Conservation (phyloP, 1,140 invertebrate genomes). For the Aphelenchoides fujianensis region DNA sequence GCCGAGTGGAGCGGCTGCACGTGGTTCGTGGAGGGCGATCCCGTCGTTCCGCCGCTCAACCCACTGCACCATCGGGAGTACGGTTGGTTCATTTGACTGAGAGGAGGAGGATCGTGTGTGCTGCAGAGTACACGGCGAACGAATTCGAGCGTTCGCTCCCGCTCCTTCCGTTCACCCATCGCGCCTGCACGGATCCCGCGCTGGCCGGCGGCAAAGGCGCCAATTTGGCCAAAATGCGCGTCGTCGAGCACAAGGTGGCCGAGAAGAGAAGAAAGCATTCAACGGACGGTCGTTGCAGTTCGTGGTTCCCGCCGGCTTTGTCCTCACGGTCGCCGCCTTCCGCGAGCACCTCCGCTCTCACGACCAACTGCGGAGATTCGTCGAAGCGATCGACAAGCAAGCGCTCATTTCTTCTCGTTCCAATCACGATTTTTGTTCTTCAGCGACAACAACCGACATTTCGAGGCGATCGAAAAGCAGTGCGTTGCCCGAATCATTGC, state of each 20-base stretch:
- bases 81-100: background rate
- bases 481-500: background rate
- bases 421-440: no score
- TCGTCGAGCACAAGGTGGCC: background rate
- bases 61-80: background rate
- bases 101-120: background rate
- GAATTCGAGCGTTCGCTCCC: background rate
- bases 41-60: background rate
- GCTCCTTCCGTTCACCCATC: conserved; percentile 16
- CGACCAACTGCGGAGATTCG: conserved; percentile 40
- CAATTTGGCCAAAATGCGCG: conserved; percentile 33
- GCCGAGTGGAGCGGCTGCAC: background rate
- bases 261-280: no score
- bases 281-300: no score
- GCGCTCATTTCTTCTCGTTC: no score
- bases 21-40: background rate
- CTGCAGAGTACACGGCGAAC: conserved; percentile 8
- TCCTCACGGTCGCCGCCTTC: conserved; percentile 68
- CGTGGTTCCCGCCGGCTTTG: conserved; percentile 68
- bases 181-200: conserved; percentile 22
- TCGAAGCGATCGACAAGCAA: no score
- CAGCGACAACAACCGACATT: no score
- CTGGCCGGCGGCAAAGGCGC: conserved; percentile 36
- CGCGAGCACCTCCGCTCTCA: conserved; percentile 65
- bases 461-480: background rate